Percentiles rank a stretch among this genome's conserved stretches.
These are phyloP conservation scores for Melanotaenia maccullochi DNA, from an alignment of 2,797 vertebrate species.

Conservation along the genomic window DNA sequence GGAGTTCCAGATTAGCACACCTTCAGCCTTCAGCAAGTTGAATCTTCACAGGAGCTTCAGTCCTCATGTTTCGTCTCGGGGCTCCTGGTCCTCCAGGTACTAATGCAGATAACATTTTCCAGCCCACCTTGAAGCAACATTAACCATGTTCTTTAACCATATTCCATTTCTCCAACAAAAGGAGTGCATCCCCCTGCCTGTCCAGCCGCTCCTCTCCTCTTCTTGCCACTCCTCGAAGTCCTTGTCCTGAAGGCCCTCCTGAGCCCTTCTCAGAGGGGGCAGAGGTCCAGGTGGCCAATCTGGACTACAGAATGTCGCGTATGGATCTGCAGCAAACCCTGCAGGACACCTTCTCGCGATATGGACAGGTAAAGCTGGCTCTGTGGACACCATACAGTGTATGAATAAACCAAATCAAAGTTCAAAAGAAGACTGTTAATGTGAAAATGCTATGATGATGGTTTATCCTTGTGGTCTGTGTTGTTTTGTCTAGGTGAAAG, in stretches of 20 bases:
- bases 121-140: accelerated
- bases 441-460: background rate
- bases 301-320: conserved; percentile 95
- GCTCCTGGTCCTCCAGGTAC: conserved; percentile 94
- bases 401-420: no score
- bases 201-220: conserved; percentile 92
- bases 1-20: conserved; percentile 93
- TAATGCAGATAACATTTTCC: background rate
- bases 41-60: conserved; percentile 89
- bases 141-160: background rate
- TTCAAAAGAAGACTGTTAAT: background rate
- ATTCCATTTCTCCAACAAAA: conserved; percentile 49
- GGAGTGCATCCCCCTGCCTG: conserved; percentile 89
- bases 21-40: conserved; percentile 95
- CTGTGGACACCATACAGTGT: background rate
- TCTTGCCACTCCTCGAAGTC: conserved; percentile 73
- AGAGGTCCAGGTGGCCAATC: conserved; percentile 92
- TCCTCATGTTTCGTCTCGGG: conserved; percentile 86
- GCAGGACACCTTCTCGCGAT: conserved; percentile 88
- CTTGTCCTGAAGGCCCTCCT: conserved; percentile 68
- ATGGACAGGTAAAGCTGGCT: conserved; percentile 86
- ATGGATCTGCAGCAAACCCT: conserved; percentile 93
- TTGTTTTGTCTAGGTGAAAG: conserved; percentile 85
- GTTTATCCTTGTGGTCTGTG: background rate
- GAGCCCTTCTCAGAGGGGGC: conserved; percentile 92